Evolutionary conservation across 2,888 invertebrate species (phyloP), one percentile per base, ranked within the genome.

Genomic region (Drosophila dives): DNA sequence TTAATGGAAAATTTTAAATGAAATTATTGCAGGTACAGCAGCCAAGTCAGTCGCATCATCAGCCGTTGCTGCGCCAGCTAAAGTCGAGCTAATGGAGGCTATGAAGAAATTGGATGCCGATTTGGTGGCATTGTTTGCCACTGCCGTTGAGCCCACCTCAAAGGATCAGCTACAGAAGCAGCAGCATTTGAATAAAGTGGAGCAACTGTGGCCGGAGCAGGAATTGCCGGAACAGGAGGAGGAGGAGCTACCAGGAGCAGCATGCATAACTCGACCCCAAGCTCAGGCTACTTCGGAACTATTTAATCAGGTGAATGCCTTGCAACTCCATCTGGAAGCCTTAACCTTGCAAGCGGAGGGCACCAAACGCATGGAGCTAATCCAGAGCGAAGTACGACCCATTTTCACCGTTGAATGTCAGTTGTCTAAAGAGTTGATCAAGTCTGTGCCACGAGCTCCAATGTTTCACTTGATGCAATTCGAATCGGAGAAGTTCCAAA

Each of bases 391-490:
- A 51, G 91, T 91, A 40, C 89, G 90, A 50, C 91, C 91, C 40
- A 91, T 91, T 65, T 91, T 91, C 64, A 91, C 91, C 17, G 91
- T 91, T 20, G 91, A 91, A 54, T 92, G 91, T 66, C 91, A 92
- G 65, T 65, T 91, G 33, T 91, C 92, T 4, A 73, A 87, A 48
- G 91, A 91, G 2, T 64, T 91, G 17, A 91, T 91, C n/a, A 71
- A 80, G n/a, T 40, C 75, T 2, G 81, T 91, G 69, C 80, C 87
- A 33, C 90, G 90, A 34, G 73, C 67, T 20, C 82, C 90, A 34
- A 90, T 92, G 92, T 92, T 90, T 56, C 89, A 91, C 38, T 76
- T 91, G 32, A 92, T 91, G 91, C 91, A 92, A 86, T 91, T 91
- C 72, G 91, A 91, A 75, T 91, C 91, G 68, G 91, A 92, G 61